Evolutionary conservation across 2,888 invertebrate species (phyloP).

Genomic region (Leptopilina myrica): DNA sequence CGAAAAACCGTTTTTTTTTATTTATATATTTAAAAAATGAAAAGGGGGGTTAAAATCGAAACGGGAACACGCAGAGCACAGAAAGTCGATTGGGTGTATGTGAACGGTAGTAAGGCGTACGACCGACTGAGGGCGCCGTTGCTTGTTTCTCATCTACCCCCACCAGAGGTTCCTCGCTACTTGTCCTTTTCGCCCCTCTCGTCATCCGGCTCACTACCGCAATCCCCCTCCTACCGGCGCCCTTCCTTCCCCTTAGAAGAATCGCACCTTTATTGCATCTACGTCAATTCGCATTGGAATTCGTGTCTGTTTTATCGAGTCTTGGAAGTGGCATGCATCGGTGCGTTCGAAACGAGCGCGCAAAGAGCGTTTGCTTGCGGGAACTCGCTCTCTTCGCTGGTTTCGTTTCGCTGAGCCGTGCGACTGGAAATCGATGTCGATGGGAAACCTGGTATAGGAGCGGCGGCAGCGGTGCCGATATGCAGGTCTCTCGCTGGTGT

Average conservation of each 20-base stretch:
- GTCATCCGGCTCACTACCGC: slow-evolving; percentile 22
- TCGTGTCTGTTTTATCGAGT: slow-evolving; percentile 45
- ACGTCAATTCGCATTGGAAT: slow-evolving; percentile 56
- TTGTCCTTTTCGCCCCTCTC: slow-evolving; percentile 45
- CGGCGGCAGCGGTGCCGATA: slow-evolving; percentile 62
- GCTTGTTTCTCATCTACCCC: slow-evolving; percentile 54
- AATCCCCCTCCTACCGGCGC: slow-evolving; percentile 44
- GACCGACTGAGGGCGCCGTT: slow-evolving; percentile 67
- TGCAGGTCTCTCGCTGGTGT: slow-evolving; percentile 48
- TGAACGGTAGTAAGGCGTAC: slow-evolving; percentile 61
- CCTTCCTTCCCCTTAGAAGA: slow-evolving; percentile 47
- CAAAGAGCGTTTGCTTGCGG: slow-evolving; percentile 46
- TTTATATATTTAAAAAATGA: background rate
- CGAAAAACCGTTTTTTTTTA: no score
- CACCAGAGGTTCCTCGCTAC: slow-evolving; percentile 48
- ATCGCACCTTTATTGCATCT: slow-evolving; percentile 58
- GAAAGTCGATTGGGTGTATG: slow-evolving; percentile 47
- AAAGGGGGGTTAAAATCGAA: background rate
- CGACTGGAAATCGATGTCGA: slow-evolving; percentile 74
- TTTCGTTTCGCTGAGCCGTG: slow-evolving; percentile 63
- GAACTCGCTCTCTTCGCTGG: slow-evolving; percentile 43
- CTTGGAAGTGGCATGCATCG: slow-evolving; percentile 42
- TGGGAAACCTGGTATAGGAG: slow-evolving; percentile 63
- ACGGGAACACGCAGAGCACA: slow-evolving; percentile 47
- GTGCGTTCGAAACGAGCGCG: slow-evolving; percentile 34